Conservation (phyloP, 2,113 vertebrate genomes). For the Platichthys flesus region DNA sequence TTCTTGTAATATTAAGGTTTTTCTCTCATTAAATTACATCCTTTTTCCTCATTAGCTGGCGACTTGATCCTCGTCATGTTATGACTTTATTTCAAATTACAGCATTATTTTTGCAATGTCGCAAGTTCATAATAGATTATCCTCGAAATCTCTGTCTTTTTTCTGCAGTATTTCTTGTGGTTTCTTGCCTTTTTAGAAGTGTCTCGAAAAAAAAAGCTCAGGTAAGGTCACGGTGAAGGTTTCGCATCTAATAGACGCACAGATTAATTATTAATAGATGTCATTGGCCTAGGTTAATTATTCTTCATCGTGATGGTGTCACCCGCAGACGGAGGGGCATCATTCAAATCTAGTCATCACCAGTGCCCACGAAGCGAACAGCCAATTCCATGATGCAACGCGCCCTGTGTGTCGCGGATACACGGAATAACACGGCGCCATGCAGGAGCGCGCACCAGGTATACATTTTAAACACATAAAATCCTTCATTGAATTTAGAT, state of each 20-base stretch:
- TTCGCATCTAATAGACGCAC: not conserved
- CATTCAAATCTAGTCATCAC: not conserved
- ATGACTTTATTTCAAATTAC: too few relatives aligned
- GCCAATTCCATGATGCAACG: too few relatives aligned
- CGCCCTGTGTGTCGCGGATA: too few relatives aligned
- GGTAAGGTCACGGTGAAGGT: not conserved
- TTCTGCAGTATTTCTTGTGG: too few relatives aligned
- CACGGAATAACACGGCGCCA: too few relatives aligned
- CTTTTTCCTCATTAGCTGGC: too few relatives aligned
- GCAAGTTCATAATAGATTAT: too few relatives aligned
- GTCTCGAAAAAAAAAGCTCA: not conserved
- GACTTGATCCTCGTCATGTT: too few relatives aligned
- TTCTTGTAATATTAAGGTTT: not conserved
- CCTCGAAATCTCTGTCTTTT: too few relatives aligned
- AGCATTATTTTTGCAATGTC: not conserved
- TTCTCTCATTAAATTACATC: too few relatives aligned
- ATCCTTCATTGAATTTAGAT: constrained; percentile 26
- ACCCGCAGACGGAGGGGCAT: not conserved
- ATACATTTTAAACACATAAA: constrained; percentile 35
- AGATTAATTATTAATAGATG: not conserved
- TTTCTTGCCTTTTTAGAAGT: too few relatives aligned
- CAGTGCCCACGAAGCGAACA: too few relatives aligned
- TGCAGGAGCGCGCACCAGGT: constrained; percentile 15
- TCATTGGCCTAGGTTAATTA: not conserved
- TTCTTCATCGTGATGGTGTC: not conserved